phyloP scores from a whole-genome alignment of 2,888 invertebrate species.

The Panzeria rudis region DNA sequence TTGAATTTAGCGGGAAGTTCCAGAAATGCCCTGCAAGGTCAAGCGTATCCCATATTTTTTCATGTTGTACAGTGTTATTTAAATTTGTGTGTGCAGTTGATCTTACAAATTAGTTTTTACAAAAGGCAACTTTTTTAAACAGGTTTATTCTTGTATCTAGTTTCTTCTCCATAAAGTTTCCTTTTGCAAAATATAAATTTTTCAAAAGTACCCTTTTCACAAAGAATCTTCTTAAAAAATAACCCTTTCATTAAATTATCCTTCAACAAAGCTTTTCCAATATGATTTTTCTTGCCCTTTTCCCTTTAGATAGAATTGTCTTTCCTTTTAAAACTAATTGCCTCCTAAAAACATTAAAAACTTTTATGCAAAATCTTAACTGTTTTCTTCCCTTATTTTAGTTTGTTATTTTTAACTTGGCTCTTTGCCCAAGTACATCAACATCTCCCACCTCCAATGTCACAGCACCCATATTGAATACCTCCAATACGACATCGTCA shows the following conservation, averaged over 20 bases:
- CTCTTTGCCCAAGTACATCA: slow-evolving; percentile 47
- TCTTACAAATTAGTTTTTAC: not conserved
- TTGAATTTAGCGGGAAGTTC: too few relatives aligned
- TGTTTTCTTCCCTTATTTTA: slow-evolving; percentile 21
- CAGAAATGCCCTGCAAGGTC: too few relatives aligned
- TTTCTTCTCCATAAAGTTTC: not conserved
- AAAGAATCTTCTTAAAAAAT: not conserved
- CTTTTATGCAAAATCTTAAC: slow-evolving; percentile 19
- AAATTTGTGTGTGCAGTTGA: too few relatives aligned
- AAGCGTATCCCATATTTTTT: too few relatives aligned
- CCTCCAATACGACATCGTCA: not conserved
- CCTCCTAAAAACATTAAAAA: slow-evolving; percentile 8
- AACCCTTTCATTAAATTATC: too few relatives aligned
- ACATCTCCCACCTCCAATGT: slow-evolving; percentile 6
- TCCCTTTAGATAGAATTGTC: not conserved
- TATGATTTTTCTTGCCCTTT: not conserved
- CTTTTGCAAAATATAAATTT: not conserved
- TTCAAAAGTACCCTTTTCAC: not conserved
- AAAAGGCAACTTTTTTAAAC: not conserved
- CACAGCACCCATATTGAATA: not conserved
- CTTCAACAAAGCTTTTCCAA: too few relatives aligned
- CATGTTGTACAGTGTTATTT: too few relatives aligned
- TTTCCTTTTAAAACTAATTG: slow-evolving; percentile 7
- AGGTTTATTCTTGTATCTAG: not conserved
- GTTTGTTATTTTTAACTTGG: slow-evolving; percentile 58